Conservation (phyloP, 2,888 invertebrate species). For the Oscheius sp. region DNA sequence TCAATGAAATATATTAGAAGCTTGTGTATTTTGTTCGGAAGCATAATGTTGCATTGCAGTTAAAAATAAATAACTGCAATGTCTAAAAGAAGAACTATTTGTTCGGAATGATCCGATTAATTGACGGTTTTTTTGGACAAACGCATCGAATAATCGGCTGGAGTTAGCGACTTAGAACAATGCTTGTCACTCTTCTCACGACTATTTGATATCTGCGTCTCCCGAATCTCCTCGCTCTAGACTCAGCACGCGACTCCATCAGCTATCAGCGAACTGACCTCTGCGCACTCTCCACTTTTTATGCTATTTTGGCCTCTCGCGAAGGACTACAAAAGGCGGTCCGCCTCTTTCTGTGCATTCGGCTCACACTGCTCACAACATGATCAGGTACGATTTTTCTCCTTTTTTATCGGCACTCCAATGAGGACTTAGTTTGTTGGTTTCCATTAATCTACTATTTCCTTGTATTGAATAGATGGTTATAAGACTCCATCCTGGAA, state of each 20-base stretch:
- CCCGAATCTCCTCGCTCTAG: constrained; percentile 12
- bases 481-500: no score
- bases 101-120: constrained; percentile 10
- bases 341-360: constrained; percentile 28
- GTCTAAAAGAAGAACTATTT: neutral
- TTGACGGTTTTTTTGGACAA: constrained; percentile 18
- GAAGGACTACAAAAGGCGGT: constrained; percentile 30
- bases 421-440: no score
- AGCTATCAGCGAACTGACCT: constrained; percentile 25
- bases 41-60: neutral
- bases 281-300: constrained; percentile 30
- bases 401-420: neutral
- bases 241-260: constrained; percentile 26
- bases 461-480: no score
- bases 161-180: constrained; percentile 26
- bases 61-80: neutral
- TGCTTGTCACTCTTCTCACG: constrained; percentile 30
- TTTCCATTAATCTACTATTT: no score
- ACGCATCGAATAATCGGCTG: constrained; percentile 26
- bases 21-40: neutral
- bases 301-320: constrained; percentile 31
- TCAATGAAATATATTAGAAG: constrained; percentile 45
- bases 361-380: constrained; percentile 29
- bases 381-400: constrained; percentile 17
- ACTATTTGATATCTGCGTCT: constrained; percentile 27